Evolutionary conservation across 2,888 invertebrate species (phyloP).

Genomic region (Pedicia rivosa): DNA sequence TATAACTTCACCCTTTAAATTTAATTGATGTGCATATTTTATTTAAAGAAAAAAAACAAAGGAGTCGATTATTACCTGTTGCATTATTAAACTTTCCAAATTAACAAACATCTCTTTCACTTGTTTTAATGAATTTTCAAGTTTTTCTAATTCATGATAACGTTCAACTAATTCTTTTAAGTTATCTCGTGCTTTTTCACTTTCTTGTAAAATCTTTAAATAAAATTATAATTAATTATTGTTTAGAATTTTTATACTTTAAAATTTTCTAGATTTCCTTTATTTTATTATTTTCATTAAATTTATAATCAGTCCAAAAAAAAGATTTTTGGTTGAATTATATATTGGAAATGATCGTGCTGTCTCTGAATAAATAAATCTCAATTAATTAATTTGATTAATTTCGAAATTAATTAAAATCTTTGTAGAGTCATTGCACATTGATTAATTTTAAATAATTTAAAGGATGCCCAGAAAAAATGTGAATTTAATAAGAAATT

Average conservation of each 20-base stretch:
- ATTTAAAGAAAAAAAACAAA: background rate
- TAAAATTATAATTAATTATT: constrained; percentile 10
- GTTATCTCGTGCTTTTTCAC: constrained; percentile 26
- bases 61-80: constrained; percentile 19
- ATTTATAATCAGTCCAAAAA: no score
- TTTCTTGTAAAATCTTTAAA: constrained; percentile 27
- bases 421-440: background rate
- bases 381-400: no score
- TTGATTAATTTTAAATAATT: background rate
- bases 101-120: constrained; percentile 29
- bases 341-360: no score
- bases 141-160: constrained; percentile 25
- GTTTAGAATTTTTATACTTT: constrained; percentile 4
- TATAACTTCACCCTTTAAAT: constrained; percentile 23
- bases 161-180: constrained; percentile 28
- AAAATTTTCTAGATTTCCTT: no score
- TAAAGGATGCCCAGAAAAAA: constrained; percentile 1
- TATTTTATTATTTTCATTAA: no score
- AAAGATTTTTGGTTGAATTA: no score
- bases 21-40: background rate
- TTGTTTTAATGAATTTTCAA: constrained; percentile 30
- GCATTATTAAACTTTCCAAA: constrained; percentile 28
- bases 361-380: background rate
- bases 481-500: no score
- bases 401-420: background rate